Base-by-base conservation (phyloP, 2,113 vertebrate genomes). In the Neopipo cinnamomea region DNA sequence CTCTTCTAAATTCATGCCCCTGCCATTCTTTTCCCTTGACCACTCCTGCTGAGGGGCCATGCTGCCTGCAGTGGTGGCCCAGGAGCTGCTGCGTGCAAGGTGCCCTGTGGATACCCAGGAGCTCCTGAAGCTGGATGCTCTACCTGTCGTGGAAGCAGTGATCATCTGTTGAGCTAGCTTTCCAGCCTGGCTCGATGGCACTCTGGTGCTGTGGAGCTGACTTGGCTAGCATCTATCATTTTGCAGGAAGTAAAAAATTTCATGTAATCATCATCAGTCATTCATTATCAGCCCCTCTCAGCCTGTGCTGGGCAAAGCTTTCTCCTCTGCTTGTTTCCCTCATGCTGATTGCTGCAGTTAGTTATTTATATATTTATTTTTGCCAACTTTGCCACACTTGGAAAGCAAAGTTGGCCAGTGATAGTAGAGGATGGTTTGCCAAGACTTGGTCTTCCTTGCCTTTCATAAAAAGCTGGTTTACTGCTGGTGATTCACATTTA, bases 231-330 rank as follows among this genome's bases (percentile, higher is more conserved):
- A 85, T 85, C 52, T 74, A 62, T 92, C 37, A 76, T 80, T 94
- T 88, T 89, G 77, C 88, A 88, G 82, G 79, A 93, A 94, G 65
- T 85, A 73, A 93, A 94, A 96, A 84, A 75, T 85, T 92, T 4
- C 72, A 30, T 41, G 55, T 76, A 86, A 91, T 85, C 90, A 78
- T 91, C 96, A 93, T 96, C 84, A 89, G 67, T 97, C 93, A 96
- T 96, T 94, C 76, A 85, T 85, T 93, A 95, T 95, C 96, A 93
- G 84, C 83, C n/a, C n/a, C 11, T 72, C 90, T 96, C 97, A 96
- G 96, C 91, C 91, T 75, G 28, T 49, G 41, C 91, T 90, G 93
- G 96, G 81, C 96, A 97, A 88, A 91, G 68, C 63, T 82, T 87
- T 66, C 79, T 88, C 39, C 17, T 88, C 49, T 85, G 70, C 78